A percentile compares a stretch with the other conserved stretches of the same genome.
Evolutionary conservation across 2,888 invertebrate species (phyloP).

Genomic region (Toxonevra muliebris): DNA sequence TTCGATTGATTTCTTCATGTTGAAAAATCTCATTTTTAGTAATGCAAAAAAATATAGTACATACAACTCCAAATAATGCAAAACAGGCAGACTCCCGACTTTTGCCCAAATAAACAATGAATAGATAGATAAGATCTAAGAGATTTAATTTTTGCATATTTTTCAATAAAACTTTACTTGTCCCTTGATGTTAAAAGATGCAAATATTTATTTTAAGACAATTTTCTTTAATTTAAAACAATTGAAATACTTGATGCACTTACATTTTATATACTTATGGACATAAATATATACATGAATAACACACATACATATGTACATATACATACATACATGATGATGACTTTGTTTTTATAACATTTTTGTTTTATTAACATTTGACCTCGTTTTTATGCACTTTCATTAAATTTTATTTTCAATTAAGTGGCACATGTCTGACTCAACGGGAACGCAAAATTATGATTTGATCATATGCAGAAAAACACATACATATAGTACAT

Average conservation of each 20-base stretch:
- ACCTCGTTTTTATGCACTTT: neutral
- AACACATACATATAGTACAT: slow-evolving; percentile 4
- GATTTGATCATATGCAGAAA: no score
- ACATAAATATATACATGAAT: neutral
- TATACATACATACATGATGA: neutral
- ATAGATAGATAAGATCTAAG: no score
- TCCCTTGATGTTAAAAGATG: neutral
- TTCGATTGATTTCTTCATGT: no score
- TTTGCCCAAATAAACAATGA: no score
- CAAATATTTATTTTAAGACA: slow-evolving; percentile 3
- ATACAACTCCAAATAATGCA: no score
- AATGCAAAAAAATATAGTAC: no score
- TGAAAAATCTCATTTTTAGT: no score
- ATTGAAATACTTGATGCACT: slow-evolving; percentile 22
- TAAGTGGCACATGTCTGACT: neutral
- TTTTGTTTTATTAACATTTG: neutral
- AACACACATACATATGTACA: neutral
- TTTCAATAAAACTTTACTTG: no score
- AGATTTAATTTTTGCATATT: no score
- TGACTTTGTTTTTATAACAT: neutral
- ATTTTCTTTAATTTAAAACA: slow-evolving; percentile 11
- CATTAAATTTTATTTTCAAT: neutral
- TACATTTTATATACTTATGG: neutral
- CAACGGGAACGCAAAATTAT: neutral
- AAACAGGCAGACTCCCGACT: no score